Evolutionary conservation across 2,797 vertebrate genomes (phyloP).

Genomic region (Cossypha heuglini): DNA sequence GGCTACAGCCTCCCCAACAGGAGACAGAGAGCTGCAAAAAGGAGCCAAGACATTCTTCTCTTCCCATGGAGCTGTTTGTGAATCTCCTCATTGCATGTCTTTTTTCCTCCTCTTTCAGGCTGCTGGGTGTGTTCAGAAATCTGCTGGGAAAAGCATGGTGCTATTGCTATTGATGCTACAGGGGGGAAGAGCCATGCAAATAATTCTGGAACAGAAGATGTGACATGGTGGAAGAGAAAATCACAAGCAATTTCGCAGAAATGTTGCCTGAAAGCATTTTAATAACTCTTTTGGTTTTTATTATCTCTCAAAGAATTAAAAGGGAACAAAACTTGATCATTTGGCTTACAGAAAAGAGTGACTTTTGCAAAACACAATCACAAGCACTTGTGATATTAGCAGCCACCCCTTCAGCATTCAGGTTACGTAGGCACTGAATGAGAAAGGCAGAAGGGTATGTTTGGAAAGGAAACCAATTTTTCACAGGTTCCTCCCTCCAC

Average conservation of each 20-base stretch:
- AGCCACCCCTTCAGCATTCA: not conserved
- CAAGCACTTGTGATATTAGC: not conserved
- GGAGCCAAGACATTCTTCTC: not conserved
- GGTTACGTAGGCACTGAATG: not conserved
- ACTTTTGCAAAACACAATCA: not conserved
- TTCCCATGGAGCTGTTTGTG: not conserved
- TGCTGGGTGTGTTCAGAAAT: not conserved
- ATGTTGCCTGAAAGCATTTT: not conserved
- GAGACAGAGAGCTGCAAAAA: accelerated
- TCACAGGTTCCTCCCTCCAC: slow-evolving; percentile 29
- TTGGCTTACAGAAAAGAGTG: not conserved
- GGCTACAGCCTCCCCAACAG: not conserved
- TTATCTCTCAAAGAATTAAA: not conserved
- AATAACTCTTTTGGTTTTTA: not conserved
- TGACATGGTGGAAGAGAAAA: not conserved
- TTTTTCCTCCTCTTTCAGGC: not conserved
- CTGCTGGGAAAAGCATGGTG: not conserved
- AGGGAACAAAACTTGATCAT: not conserved
- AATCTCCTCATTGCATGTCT: not conserved
- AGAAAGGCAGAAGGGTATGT: slow-evolving; percentile 23
- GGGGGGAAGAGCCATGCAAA: not conserved
- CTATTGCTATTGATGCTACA: not conserved
- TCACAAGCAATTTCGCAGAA: not conserved
- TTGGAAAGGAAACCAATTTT: slow-evolving; percentile 41
- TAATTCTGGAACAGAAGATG: not conserved